Evolutionary conservation across 2,888 invertebrate genomes (phyloP).

Genomic region (Ornithoptera alexandrae): DNA sequence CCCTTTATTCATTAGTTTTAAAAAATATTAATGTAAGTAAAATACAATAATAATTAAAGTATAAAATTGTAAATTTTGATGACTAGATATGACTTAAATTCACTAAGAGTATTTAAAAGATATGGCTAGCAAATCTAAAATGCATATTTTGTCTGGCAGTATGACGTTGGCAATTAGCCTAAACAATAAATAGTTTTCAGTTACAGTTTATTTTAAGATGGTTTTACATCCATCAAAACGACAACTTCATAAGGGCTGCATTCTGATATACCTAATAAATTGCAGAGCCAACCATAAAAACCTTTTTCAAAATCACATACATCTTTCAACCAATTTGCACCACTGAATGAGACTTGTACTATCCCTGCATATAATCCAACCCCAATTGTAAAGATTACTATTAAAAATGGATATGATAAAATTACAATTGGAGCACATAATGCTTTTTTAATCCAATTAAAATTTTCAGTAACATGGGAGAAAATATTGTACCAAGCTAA

Average conservation of each 20-base stretch:
- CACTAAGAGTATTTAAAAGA: conserved; percentile 7
- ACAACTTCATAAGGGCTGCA: conserved; percentile 88
- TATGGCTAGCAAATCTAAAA: background rate
- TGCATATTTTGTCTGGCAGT: background rate
- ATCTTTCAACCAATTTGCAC: conserved; percentile 84
- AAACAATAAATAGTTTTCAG: background rate
- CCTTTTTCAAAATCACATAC: conserved; percentile 88
- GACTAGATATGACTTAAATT: conserved; percentile 28
- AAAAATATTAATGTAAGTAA: conserved; percentile 14
- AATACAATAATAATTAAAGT: conserved; percentile 5
- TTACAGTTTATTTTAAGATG: conserved; percentile 38
- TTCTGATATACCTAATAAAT: conserved; percentile 82
- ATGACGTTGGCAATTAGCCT: conserved; percentile 24
- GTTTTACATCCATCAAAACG: conserved; percentile 80
- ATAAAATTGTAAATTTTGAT: conserved; percentile 12
- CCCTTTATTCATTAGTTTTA: conserved; percentile 1
- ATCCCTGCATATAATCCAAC: conserved; percentile 84
- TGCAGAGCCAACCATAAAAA: conserved; percentile 88
- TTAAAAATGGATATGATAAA: conserved; percentile 84
- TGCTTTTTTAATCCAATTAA: conserved; percentile 81
- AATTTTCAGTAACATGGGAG: conserved; percentile 84
- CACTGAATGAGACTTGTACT: conserved; percentile 84
- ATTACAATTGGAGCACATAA: conserved; percentile 84
- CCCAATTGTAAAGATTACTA: conserved; percentile 82
- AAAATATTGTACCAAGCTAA: conserved; percentile 89